These are phyloP conservation scores for Motacilla alba DNA, from an alignment of 2,113 vertebrate genomes.

Conservation along the genomic window DNA sequence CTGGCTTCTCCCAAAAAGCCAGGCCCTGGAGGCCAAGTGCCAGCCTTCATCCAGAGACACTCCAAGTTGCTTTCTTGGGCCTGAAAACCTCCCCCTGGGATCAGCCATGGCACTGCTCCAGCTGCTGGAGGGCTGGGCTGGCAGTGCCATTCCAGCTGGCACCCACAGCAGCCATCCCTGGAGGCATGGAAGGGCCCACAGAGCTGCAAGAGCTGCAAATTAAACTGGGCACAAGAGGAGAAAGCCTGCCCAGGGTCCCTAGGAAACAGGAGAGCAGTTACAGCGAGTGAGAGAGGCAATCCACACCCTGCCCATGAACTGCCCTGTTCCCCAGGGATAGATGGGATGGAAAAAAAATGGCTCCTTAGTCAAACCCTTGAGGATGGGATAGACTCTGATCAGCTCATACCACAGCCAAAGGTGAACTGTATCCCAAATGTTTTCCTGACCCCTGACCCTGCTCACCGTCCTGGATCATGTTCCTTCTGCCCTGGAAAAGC, in stretches of 20 bases:
- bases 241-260: background rate
- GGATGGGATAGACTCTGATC: background rate
- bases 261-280: background rate
- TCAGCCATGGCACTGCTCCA: background rate
- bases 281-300: fast-evolving
- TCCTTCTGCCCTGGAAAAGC: fast-evolving
- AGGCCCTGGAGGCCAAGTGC: fast-evolving
- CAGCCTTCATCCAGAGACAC: background rate
- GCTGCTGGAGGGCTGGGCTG: background rate
- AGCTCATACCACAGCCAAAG: fast-evolving
- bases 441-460: background rate
- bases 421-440: background rate
- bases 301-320: background rate
- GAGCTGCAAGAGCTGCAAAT: background rate
- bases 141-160: background rate
- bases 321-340: fast-evolving
- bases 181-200: background rate
- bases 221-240: fast-evolving
- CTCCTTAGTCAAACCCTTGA: background rate
- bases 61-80: background rate
- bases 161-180: background rate
- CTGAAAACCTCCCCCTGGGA: background rate
- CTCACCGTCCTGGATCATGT: fast-evolving
- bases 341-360: background rate
- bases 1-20: background rate